Evolutionary conservation across 2,797 vertebrate species (phyloP), one percentile per base, ranked within the genome.

Genomic region (Girardinus metallicus): DNA sequence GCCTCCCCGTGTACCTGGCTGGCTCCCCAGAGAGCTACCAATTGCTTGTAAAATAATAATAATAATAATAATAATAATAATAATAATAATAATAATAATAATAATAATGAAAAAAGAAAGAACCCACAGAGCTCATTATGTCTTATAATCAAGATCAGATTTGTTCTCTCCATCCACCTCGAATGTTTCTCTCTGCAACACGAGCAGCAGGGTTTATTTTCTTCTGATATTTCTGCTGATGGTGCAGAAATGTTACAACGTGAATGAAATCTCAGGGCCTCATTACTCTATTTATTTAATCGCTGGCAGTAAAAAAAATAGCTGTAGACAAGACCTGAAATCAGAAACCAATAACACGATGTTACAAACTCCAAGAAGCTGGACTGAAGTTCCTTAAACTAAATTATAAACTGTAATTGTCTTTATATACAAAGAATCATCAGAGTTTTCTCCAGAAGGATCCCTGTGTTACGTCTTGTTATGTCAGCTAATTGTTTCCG

Each of bases 71-170:
- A 55, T 6, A 15, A 46, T 43, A 74, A 80, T 44, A 12, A 75
- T n/a, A 85, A 60, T 26, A 49, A 68, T 81, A 85, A 53, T n/a
- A 51, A 68, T 80, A 6, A 34, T 75, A 70, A 76, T 68, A 80
- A 74, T 11, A 55, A 51, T 51, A 53, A 55, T 6, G n/a, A n/a
- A n/a, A n/a, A 66, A 79, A 68, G 80, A 74, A 88, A 88, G 85
- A 83, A 86, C 86, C 78, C 75, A 74, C 88, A 75, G 80, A 85
- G 78, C 76, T 80, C 85, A 73, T n/a, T 91, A 80, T 68, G 81
- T 83, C 51, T 85, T 13, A 0, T 86, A 92, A 91, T 92, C 80
- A 91, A 81, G 57, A 83, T 90, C 90, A 92, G 85, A 78, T 86
- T 89, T 60, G 60, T 51, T 85, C 88, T 83, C 82, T 78, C 89